Conservation (phyloP, 1,140 invertebrate genomes). For the Zaprionus capensis region DNA sequence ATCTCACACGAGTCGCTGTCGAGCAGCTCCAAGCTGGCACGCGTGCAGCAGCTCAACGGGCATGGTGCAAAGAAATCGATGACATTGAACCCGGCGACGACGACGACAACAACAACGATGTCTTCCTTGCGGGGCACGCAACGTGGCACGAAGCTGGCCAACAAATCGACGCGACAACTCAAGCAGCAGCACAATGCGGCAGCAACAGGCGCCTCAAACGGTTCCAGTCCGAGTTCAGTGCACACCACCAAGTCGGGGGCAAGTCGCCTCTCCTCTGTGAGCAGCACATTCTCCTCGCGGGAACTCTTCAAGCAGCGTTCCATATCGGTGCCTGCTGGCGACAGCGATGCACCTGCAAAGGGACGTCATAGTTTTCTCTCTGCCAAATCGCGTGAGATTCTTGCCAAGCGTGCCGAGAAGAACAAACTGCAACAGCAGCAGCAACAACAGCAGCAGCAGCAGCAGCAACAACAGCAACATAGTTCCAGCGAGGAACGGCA, state of each 20-base stretch:
- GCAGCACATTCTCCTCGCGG: constrained; percentile 70
- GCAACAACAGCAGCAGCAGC: constrained; percentile 64
- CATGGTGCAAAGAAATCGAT: constrained; percentile 23
- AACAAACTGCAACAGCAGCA: constrained; percentile 73
- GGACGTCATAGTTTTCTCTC: constrained; percentile 76
- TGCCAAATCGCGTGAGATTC: constrained; percentile 81
- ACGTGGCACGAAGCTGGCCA: constrained; percentile 52
- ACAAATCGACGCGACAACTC: constrained; percentile 64
- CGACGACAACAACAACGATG: not conserved
- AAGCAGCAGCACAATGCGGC: constrained; percentile 72
- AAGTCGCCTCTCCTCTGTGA: constrained; percentile 78
- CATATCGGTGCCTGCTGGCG: constrained; percentile 76
- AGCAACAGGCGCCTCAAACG: constrained; percentile 63
- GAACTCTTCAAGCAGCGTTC: constrained; percentile 77
- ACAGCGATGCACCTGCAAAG: constrained; percentile 44
- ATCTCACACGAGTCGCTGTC: constrained; percentile 81
- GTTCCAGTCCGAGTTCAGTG: constrained; percentile 80
- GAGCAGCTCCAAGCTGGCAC: constrained; percentile 58
- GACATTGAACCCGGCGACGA: constrained; percentile 7
- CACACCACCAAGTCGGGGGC: constrained; percentile 79
- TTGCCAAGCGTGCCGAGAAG: constrained; percentile 78
- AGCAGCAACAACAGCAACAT: constrained; percentile 55
- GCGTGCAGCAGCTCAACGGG: constrained; percentile 66
- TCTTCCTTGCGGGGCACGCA: constrained; percentile 36
- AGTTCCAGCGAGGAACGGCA: constrained; percentile 75